Evolutionary conservation across 1,140 invertebrate species (phyloP).

Genomic region (Hylaeus anthracinus): DNA sequence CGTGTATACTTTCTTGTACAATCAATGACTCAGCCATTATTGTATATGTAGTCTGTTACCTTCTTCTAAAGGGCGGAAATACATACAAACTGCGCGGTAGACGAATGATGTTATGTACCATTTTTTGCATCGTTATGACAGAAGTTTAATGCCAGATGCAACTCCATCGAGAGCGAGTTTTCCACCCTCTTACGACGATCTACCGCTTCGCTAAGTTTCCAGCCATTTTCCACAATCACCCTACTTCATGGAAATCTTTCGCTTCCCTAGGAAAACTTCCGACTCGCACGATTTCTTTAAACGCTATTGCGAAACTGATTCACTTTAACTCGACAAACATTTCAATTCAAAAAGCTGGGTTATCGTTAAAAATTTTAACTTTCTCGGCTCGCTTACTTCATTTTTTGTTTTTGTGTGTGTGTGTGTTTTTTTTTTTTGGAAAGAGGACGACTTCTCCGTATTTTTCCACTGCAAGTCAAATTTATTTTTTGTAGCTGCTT

Average conservation of each 20-base stretch:
- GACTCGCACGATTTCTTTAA: conserved; percentile 19
- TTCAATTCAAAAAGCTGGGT: background rate
- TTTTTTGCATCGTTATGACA: conserved; percentile 8
- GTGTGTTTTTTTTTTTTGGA: too few species aligned
- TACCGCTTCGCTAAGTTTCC: background rate
- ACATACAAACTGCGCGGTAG: background rate
- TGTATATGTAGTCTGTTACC: too few species aligned
- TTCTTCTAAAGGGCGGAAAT: background rate
- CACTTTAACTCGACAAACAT: background rate
- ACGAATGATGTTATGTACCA: background rate
- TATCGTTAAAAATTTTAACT: background rate
- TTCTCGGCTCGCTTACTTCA: background rate
- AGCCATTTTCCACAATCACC: background rate
- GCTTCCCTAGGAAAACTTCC: background rate
- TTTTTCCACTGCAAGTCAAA: too few species aligned
- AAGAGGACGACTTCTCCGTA: too few species aligned
- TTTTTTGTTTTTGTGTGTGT: too few species aligned
- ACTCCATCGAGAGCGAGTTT: background rate
- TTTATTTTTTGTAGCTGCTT: too few species aligned
- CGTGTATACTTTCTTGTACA: too few species aligned
- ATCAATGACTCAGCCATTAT: too few species aligned
- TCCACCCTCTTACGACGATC: background rate
- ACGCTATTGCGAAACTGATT: conserved; percentile 3
- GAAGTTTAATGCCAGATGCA: conserved; percentile 4
- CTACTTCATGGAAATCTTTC: conserved; percentile 10